Percentiles rank a stretch among this genome's conserved stretches.
Conservation (phyloP, 1,140 invertebrate species). For the Cepaea nemoralis region DNA sequence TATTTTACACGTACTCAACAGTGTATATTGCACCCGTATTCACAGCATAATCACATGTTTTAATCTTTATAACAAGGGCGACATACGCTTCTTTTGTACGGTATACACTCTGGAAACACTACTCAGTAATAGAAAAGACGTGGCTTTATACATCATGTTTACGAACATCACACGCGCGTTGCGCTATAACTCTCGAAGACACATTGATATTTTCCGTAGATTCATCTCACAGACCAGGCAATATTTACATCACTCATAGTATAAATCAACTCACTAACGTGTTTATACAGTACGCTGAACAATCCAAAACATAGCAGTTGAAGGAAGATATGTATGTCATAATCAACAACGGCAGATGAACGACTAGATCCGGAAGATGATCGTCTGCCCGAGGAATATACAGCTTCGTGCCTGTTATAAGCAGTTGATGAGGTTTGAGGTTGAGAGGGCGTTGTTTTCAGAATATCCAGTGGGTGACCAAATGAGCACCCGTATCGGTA, state of each 20-base stretch:
- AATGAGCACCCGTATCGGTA: slow-evolving; percentile 44
- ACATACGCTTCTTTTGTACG: no score
- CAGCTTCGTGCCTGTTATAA: neutral
- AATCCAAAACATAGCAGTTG: neutral
- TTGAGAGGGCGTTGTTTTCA: slow-evolving; percentile 41
- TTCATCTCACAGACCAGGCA: neutral
- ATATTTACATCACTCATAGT: neutral
- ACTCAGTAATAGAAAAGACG: no score
- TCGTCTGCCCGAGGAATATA: neutral
- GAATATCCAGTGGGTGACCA: slow-evolving; percentile 46
- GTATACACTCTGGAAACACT: no score
- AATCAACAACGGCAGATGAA: no score
- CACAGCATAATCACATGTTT: no score
- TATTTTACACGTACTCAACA: no score
- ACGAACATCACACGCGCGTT: no score
- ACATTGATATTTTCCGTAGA: neutral
- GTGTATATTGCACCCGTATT: no score
- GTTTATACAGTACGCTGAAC: neutral
- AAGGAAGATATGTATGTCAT: neutral
- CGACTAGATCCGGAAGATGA: neutral
- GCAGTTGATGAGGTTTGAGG: neutral
- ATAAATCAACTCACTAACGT: neutral
- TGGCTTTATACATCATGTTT: no score
- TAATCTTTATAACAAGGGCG: no score
- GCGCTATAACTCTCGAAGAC: neutral